Evolutionary conservation across 2,113 vertebrate species (phyloP), one percentile per base, ranked within the genome.

Genomic region (Vulpes vulpes): DNA sequence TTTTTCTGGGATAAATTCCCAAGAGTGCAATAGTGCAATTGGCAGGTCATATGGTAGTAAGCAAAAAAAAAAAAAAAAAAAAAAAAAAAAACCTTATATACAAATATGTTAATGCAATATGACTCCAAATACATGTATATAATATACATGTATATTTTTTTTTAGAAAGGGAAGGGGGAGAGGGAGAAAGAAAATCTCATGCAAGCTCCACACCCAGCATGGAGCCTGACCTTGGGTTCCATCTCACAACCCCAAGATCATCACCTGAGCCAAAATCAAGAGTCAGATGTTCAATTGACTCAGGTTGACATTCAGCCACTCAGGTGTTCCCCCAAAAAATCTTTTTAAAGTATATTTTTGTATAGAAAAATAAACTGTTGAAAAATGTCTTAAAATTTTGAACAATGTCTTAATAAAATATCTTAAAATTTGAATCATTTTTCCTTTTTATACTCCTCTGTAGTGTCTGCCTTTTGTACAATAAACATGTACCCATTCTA

Each of bases 381-480:
- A n/a, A 22, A 83, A 83, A 92, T 49, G 43, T 43, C 43, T 43
- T 43, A 43, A 43, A 43, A 43, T 43, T 43, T 43, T 43, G 43
- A 43, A 43, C 43, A 43, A 43, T 43, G 43, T 43, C 43, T 43
- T 43, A 43, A 43, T 49, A 76, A 76, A 76, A 51, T 65, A 20
- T 86, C 15, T 20, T 43, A 80, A 95, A 88, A 76, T 59, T 92
- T 49, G 0, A 62, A 64, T 71, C 19, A 81, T 67, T 89, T 89
- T 94, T 27, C 27, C 12, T 60, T 84, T 97, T 88, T 81, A n/a
- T 35, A 4, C 30, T 92, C 74, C 79, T 89, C 65, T 95, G 55
- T 51, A 49, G 43, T 71, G n/a, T 69, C n/a, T 65, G n/a, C 38
- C 20, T 97, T 91, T 87, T 76, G 60, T 51, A 64, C 22, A 83